Evolutionary conservation across 1,140 invertebrate species (phyloP).

Genomic region (Whitmania pigra): DNA sequence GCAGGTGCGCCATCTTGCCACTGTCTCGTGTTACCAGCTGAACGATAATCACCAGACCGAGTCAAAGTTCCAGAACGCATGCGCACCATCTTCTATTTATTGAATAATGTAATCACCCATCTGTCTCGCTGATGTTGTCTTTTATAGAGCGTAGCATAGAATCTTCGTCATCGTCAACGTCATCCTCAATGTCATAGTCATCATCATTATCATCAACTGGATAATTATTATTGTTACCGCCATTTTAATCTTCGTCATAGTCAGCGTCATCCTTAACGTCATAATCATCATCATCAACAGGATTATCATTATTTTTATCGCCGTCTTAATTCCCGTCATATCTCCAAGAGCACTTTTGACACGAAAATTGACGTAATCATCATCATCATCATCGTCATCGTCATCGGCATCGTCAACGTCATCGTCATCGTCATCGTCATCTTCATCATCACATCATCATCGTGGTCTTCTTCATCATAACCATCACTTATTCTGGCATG

Average conservation of each 20-base stretch:
- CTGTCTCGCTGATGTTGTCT: too few species aligned
- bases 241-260: not conserved
- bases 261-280: not conserved
- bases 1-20: too few species aligned
- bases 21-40: too few species aligned
- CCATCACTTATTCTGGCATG: not conserved
- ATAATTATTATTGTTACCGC: not conserved
- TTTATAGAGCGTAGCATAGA: too few species aligned
- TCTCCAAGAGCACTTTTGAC: not conserved
- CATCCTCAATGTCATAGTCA: not conserved
- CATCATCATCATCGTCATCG: slow-evolving; percentile 1
- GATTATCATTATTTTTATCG: too few species aligned
- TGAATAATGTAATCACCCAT: too few species aligned
- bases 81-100: too few species aligned
- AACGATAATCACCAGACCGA: too few species aligned
- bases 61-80: too few species aligned
- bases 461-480: not conserved
- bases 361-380: not conserved
- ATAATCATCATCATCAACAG: not conserved
- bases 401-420: not conserved
- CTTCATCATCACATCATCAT: not conserved
- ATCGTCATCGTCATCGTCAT: not conserved
- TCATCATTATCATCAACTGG: not conserved
- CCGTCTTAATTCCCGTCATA: not conserved
- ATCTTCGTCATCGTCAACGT: not conserved